Conservation (phyloP, 2,888 invertebrate genomes). For the Drosophila phalerata region DNA sequence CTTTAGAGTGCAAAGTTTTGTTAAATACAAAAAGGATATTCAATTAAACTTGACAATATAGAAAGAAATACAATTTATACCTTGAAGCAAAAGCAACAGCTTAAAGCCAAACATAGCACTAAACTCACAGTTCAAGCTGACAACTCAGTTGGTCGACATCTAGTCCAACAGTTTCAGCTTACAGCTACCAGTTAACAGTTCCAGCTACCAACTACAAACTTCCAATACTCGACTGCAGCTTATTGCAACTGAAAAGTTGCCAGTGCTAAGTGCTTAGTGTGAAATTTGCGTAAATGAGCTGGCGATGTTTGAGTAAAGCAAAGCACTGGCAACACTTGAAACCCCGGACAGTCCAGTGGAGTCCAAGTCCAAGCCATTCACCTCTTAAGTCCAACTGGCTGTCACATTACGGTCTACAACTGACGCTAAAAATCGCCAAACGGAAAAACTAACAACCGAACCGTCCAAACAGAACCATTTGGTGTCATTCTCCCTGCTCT, state of each 20-base stretch:
- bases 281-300: slow-evolving; percentile 70
- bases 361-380: slow-evolving; percentile 58
- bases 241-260: slow-evolving; percentile 45
- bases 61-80: neutral
- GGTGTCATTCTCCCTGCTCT: slow-evolving; percentile 8
- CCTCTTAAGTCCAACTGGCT: slow-evolving; percentile 60
- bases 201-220: slow-evolving; percentile 35
- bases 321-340: slow-evolving; percentile 16
- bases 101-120: neutral
- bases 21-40: neutral
- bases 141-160: slow-evolving; percentile 21
- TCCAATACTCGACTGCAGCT: slow-evolving; percentile 31
- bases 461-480: slow-evolving; percentile 15
- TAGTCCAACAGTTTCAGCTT: slow-evolving; percentile 55
- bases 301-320: slow-evolving; percentile 34
- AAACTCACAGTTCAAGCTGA: neutral
- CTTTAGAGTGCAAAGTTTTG: too few species aligned
- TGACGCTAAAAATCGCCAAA: slow-evolving; percentile 54
- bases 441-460: slow-evolving; percentile 14
- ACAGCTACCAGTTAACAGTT: slow-evolving; percentile 12
- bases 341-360: neutral
- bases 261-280: slow-evolving; percentile 61
- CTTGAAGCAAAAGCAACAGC: neutral
- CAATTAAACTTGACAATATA: neutral
- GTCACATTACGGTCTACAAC: slow-evolving; percentile 57